Percentiles rank a stretch among this genome's conserved stretches.
These are phyloP conservation scores for Hyposoter dolosus DNA, from an alignment of 2,888 invertebrate genomes.

Conservation along the genomic window DNA sequence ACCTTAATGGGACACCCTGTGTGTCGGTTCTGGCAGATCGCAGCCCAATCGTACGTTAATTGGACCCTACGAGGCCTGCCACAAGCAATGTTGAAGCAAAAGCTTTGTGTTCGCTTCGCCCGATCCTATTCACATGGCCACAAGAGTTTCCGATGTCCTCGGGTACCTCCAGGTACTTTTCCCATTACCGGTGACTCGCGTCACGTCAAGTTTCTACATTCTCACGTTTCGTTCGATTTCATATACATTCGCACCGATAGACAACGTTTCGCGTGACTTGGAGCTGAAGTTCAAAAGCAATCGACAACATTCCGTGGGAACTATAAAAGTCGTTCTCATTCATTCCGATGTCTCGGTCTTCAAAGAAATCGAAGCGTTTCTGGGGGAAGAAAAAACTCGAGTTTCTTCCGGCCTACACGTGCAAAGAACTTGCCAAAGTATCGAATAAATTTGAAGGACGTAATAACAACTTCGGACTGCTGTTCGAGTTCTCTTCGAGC, in stretches of 20 bases:
- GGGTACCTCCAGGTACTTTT: not conserved
- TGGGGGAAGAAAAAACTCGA: not conserved
- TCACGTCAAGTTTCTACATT: constrained; percentile 3
- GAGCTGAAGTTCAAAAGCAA: not conserved
- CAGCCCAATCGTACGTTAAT: constrained; percentile 45
- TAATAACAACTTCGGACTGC: not conserved
- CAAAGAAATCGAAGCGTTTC: not conserved
- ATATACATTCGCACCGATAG: not conserved
- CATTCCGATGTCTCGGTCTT: not conserved
- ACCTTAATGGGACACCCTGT: not conserved
- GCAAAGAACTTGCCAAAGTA: not conserved
- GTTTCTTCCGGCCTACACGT: not conserved
- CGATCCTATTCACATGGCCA: not conserved
- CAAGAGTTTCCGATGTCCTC: constrained; percentile 38
- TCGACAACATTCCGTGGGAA: not conserved
- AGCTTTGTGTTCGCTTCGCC: constrained; percentile 40
- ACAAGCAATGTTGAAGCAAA: constrained; percentile 41
- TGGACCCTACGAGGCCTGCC: constrained; percentile 50
- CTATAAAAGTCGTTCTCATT: not conserved
- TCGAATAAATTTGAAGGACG: not conserved
- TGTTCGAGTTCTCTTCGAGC: not conserved
- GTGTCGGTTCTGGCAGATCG: not conserved
- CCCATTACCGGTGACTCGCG: constrained; percentile 30
- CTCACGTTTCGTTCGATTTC: not conserved
- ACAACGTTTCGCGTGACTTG: not conserved